A percentile compares a stretch with the other conserved stretches of the same genome.
Evolutionary conservation across 2,888 invertebrate species (phyloP).

Genomic region (Amblyjoppa proteus): DNA sequence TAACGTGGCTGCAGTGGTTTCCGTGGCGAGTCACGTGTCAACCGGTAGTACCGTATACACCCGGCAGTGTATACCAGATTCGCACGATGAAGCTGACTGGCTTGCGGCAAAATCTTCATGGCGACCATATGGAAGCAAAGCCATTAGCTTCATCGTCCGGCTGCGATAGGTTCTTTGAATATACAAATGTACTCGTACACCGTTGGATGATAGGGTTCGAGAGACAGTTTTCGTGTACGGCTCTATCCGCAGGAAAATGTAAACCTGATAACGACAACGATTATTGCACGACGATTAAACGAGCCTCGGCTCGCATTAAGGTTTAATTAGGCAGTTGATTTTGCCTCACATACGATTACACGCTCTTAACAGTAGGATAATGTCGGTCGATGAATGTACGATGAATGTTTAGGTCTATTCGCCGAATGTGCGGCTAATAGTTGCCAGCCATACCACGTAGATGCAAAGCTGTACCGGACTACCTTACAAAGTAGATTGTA

Average conservation of each 20-base stretch:
- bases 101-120: slow-evolving; percentile 18
- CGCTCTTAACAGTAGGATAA: slow-evolving; percentile 3
- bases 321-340: slow-evolving; percentile 62
- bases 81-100: slow-evolving; percentile 44
- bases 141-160: slow-evolving; percentile 24
- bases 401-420: background rate
- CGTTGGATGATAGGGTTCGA: slow-evolving; percentile 35
- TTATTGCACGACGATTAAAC: slow-evolving; percentile 35
- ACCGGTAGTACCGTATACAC: slow-evolving; percentile 2
- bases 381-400: background rate
- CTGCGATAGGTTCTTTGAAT: background rate
- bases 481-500: slow-evolving; percentile 25
- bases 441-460: background rate
- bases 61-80: background rate
- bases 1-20: slow-evolving; percentile 14
- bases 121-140: background rate
- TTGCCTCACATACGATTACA: background rate
- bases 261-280: slow-evolving; percentile 51
- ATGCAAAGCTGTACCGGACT: background rate
- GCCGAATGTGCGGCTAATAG: background rate
- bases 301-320: slow-evolving; percentile 41
- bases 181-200: slow-evolving; percentile 4
- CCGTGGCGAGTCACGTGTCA: slow-evolving; percentile 29
- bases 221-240: slow-evolving; percentile 36
- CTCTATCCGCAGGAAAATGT: slow-evolving; percentile 46